Percentiles rank a stretch among this genome's conserved stretches.
Conservation (phyloP, 2,888 invertebrate genomes). For the Lithophane leautieri region DNA sequence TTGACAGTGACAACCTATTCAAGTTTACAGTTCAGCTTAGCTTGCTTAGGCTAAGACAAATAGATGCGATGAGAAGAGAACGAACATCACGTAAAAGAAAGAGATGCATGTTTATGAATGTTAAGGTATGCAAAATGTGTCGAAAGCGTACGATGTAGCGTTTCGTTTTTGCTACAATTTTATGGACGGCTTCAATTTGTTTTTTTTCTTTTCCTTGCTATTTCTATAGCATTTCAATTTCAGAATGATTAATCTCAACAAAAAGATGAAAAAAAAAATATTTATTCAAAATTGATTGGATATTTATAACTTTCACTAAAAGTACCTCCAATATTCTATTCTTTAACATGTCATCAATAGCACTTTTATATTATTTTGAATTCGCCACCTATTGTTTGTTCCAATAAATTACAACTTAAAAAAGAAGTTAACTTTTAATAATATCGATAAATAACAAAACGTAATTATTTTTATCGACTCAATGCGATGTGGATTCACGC, state of each 20-base stretch:
- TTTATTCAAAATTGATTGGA: not conserved
- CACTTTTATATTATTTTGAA: not conserved
- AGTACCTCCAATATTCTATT: not conserved
- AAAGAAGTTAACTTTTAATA: not conserved
- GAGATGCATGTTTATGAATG: not conserved
- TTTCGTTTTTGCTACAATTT: not conserved
- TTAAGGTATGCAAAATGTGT: not conserved
- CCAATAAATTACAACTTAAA: too few species aligned
- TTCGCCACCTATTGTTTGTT: not conserved
- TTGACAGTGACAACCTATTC: not conserved
- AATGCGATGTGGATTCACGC: not conserved
- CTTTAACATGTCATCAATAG: not conserved
- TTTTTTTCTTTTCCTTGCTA: too few species aligned
- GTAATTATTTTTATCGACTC: slow-evolving; percentile 27
- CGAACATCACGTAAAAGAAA: not conserved
- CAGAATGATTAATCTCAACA: not conserved
- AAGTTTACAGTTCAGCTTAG: too few species aligned
- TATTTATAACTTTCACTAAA: not conserved
- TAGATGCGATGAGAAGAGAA: not conserved
- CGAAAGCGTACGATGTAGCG: not conserved
- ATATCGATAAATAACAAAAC: slow-evolving; percentile 30
- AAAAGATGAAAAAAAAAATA: not conserved
- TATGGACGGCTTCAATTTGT: not conserved
- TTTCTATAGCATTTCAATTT: not conserved
- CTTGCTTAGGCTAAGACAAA: not conserved